Base-by-base conservation (phyloP, 2,797 vertebrate species). In the Hyperoplus lanceolatus region DNA sequence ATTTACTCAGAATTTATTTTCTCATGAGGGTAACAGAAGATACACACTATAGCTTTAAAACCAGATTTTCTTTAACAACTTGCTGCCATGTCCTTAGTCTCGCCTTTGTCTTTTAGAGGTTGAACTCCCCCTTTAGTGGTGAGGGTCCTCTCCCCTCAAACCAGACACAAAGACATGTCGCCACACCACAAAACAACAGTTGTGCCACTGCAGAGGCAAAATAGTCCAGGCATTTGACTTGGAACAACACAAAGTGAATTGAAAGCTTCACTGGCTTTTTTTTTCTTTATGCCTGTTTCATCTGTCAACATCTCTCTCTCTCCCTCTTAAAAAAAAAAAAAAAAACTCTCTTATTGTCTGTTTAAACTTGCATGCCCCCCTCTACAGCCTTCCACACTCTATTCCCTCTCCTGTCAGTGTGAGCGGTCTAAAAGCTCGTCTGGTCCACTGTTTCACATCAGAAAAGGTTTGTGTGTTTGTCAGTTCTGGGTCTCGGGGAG, bases 401-500 rank as follows among this genome's bases (percentile, higher is more conserved):
- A 90, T 90, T 93, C 93, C 90, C 92, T 93, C 82, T 90, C 89
- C 93, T 94, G 94, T 94, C 94, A 95, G 87, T 75, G 73, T 59
- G 79, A 87, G 92, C 86, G 90, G 90, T 93, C 93, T 95, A 94
- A 95, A 94, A 95, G 95, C 94, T 87, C 83, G 87, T 94, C 91
- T 92, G 83, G 88, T 91, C 92, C 89, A 88, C 90, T 94, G 94
- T 94, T 94, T 85, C 81, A 90, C 94, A 94, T 96, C 94, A 95
- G 88, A 95, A 94, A 93, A 83, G 87, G 87, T 94, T 96, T 93
- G 90, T 89, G 90, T 94, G 90, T 93, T 94, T 95, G 95, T 95
- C 85, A 79, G 90, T 92, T 93, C 92, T 89, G 68, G 81, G 80
- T 94, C 92, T 90, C 83, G 68, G 80, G 71, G 74, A 88, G 74